Conservation (phyloP, 2,797 vertebrate species). For the Lagodon rhomboides region DNA sequence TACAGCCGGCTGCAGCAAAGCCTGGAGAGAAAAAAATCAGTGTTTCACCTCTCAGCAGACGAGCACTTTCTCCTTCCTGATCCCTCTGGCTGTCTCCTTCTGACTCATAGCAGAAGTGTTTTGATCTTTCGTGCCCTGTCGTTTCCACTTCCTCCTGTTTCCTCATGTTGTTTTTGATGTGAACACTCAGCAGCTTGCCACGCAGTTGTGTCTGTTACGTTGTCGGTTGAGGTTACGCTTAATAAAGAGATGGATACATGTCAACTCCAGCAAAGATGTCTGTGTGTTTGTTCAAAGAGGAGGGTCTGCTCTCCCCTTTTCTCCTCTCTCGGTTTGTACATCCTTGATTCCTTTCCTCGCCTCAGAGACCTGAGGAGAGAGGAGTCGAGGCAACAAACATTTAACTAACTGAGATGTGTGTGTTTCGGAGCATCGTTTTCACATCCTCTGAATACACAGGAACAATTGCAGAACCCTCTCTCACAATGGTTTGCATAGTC, state of each 20-base stretch:
- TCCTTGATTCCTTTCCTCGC: too few relatives aligned
- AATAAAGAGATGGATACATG: slow-evolving; percentile 72
- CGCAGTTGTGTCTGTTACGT: slow-evolving; percentile 49
- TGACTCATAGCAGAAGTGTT: slow-evolving; percentile 49
- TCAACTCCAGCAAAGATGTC: slow-evolving; percentile 39
- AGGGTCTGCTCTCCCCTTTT: background rate
- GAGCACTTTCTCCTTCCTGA: slow-evolving; percentile 39
- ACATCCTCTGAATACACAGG: too few relatives aligned
- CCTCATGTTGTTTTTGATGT: slow-evolving; percentile 30
- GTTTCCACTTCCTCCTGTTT: slow-evolving; percentile 51
- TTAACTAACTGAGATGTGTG: too few relatives aligned
- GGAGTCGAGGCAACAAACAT: too few relatives aligned
- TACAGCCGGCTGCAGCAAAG: slow-evolving; percentile 24
- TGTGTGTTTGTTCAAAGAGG: slow-evolving; percentile 33
- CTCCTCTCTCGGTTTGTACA: too few relatives aligned
- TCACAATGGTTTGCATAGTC: too few relatives aligned
- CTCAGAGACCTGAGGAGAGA: too few relatives aligned
- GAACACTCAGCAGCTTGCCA: slow-evolving; percentile 53
- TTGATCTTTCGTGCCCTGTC: slow-evolving; percentile 46
- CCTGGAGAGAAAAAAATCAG: slow-evolving; percentile 7
- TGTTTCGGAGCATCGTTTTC: too few relatives aligned
- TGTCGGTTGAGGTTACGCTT: slow-evolving; percentile 46
- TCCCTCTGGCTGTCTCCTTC: slow-evolving; percentile 67
- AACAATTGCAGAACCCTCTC: too few relatives aligned
- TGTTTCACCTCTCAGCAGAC: slow-evolving; percentile 40